Evolutionary conservation across 2,888 invertebrate genomes (phyloP).

Genomic region (Conops quadrifasciatus): DNA sequence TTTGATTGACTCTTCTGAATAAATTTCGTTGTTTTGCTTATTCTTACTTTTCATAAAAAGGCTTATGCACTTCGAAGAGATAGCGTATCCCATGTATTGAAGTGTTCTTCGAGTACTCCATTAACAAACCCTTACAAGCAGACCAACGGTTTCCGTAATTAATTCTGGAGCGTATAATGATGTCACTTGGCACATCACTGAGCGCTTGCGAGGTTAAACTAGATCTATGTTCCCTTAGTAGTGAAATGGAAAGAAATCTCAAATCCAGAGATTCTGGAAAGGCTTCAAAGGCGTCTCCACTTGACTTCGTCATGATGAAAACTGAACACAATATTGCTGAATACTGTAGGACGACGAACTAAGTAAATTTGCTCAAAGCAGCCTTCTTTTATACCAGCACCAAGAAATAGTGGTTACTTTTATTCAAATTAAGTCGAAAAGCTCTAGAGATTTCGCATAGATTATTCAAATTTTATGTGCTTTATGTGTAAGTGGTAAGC

Average conservation of each 20-base stretch:
- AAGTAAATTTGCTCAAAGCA: background rate
- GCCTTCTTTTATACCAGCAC: conserved; percentile 9
- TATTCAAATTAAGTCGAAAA: conserved; percentile 10
- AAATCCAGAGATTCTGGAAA: conserved; percentile 50
- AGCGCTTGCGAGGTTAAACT: conserved; percentile 57
- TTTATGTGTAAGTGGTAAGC: too few relatives aligned
- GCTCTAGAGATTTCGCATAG: background rate
- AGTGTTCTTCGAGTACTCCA: conserved; percentile 60
- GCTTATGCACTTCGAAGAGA: conserved; percentile 60
- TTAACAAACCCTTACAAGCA: conserved; percentile 56
- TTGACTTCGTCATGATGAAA: conserved; percentile 6
- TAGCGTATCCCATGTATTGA: conserved; percentile 62
- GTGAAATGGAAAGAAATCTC: conserved; percentile 49
- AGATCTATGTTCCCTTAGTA: conserved; percentile 45
- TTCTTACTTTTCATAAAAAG: conserved; percentile 58
- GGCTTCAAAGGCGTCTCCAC: conserved; percentile 32
- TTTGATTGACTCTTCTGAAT: too few relatives aligned
- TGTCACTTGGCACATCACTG: conserved; percentile 62
- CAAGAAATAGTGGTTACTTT: background rate
- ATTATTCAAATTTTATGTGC: too few relatives aligned
- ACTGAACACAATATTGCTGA: too few relatives aligned
- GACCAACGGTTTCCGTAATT: conserved; percentile 58
- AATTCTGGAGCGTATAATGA: conserved; percentile 60
- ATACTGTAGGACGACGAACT: background rate
- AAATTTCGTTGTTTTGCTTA: too few relatives aligned